phyloP scores from a whole-genome alignment of 2,113 vertebrate genomes.

The Percina caprodes region DNA sequence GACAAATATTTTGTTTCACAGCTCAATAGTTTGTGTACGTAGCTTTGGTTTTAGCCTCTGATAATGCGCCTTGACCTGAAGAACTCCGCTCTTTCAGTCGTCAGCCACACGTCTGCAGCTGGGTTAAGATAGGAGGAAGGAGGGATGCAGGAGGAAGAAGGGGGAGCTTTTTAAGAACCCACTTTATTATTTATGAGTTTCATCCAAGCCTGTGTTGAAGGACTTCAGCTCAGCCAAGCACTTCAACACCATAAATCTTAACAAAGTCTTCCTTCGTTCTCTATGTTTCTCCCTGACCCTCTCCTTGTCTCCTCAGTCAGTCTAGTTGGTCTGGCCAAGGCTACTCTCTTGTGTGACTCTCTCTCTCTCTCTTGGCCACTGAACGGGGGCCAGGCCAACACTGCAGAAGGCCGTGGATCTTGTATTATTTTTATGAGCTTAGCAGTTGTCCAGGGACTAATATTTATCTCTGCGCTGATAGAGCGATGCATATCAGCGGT shows the following conservation, averaged over 20 bases:
- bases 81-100: conserved; percentile 26
- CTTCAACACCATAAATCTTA: conserved; percentile 70
- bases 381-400: conserved; percentile 56
- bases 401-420: conserved; percentile 61
- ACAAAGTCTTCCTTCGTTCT: conserved; percentile 41
- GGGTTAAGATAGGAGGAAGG: conserved; percentile 39
- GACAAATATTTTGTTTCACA: not conserved
- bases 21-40: no score
- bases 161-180: conserved; percentile 55
- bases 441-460: conserved; percentile 75
- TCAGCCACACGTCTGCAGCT: conserved; percentile 55
- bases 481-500: conserved; percentile 53
- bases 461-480: conserved; percentile 70
- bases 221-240: conserved; percentile 57
- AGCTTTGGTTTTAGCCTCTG: conserved; percentile 20
- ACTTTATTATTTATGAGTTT: conserved; percentile 70
- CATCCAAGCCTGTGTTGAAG: conserved; percentile 65
- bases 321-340: conserved; percentile 31
- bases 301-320: conserved; percentile 20
- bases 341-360: conserved; percentile 50
- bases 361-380: conserved; percentile 39
- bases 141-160: conserved; percentile 47
- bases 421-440: conserved; percentile 81
- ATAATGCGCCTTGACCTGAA: conserved; percentile 40
- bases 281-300: conserved; percentile 46